Base-by-base conservation (phyloP, 64 coral and sea anemone genomes). In the Dendrophyllia cribrosa region DNA sequence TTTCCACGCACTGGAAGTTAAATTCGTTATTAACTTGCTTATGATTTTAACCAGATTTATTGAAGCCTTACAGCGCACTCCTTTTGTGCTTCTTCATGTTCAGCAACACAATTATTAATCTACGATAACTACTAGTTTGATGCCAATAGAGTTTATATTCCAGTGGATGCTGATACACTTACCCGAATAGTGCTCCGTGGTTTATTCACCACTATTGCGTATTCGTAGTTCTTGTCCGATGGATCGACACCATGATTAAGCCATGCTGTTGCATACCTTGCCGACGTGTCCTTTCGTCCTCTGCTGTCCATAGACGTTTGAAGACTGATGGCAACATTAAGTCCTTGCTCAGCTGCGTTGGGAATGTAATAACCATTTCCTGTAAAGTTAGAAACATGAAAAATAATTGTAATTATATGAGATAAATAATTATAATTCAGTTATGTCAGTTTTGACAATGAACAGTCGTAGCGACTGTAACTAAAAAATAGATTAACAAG, bases 331-430 rank as follows among this genome's bases (percentile, higher is more conserved):
- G 7, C 44, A 10, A 46, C 34, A 74, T 74, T 45, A 1, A 74
- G 71, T 48, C 43, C 43, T 47, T 74, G 71, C 13, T 15, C 4
- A 9, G 48, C 3, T 2, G 43, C 71, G 0, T 74, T 15, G 1
- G 71, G 71, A 46, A 74, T 74, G 71, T 81, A 91, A 46, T 91
- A 91, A 51, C 76, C 66, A 49, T 91, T 91, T 19, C 77, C 76
- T 53, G 80, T 72, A 23, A 77, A 7, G 12, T 20, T 55, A 50
- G 1, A 82, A 43, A n/a, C 58, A 65, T 11, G 19, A 45, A 66
- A 83, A 47, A 47, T 15, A 16, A 74, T 14, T 10, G 19, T 26
- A 6, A 70, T 23, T 25, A 23, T 12, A 11, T 23, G 9, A 23
- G 23, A 9, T 70, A 23, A 9, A 43, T 34, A 1, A 34, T 34